These are phyloP conservation scores for Trissolcus brochymenae DNA, from an alignment of 2,888 invertebrate species.

Conservation along the genomic window DNA sequence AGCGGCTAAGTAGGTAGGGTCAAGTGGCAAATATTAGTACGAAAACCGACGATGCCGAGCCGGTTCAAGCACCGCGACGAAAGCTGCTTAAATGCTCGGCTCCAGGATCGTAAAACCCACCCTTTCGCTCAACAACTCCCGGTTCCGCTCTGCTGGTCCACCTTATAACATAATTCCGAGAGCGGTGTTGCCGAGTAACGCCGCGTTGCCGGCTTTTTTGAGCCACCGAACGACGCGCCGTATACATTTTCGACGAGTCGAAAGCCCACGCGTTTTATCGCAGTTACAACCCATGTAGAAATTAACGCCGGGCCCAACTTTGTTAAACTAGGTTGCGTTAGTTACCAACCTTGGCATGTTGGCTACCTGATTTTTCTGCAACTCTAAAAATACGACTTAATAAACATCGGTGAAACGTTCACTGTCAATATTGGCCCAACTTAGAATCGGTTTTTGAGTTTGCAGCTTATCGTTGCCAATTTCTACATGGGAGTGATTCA, in stretches of 20 bases:
- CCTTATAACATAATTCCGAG: constrained; percentile 65
- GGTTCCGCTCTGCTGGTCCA: constrained; percentile 58
- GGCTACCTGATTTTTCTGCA: too few relatives aligned
- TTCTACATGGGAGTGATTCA: constrained; percentile 55
- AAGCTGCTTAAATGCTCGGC: constrained; percentile 74
- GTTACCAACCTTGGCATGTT: too few relatives aligned
- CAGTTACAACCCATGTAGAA: constrained; percentile 18
- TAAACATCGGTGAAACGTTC: too few relatives aligned
- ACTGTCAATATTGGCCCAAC: too few relatives aligned
- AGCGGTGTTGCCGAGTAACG: constrained; percentile 32
- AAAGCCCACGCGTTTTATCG: constrained; percentile 33
- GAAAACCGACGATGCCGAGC: constrained; percentile 72
- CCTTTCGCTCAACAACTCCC: constrained; percentile 58
- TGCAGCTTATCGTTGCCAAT: too few relatives aligned
- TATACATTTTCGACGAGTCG: constrained; percentile 46
- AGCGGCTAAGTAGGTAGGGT: constrained; percentile 65
- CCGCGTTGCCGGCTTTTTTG: constrained; percentile 4
- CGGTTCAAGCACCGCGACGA: constrained; percentile 69
- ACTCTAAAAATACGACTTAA: too few relatives aligned
- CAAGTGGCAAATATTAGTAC: constrained; percentile 76
- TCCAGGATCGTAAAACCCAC: constrained; percentile 58
- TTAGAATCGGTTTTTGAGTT: too few relatives aligned
- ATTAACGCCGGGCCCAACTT: too few relatives aligned
- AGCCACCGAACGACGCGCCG: neutral
- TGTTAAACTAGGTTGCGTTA: too few relatives aligned